Base-by-base conservation (phyloP, 2,113 vertebrate genomes). In the Nansenia antarctica region DNA sequence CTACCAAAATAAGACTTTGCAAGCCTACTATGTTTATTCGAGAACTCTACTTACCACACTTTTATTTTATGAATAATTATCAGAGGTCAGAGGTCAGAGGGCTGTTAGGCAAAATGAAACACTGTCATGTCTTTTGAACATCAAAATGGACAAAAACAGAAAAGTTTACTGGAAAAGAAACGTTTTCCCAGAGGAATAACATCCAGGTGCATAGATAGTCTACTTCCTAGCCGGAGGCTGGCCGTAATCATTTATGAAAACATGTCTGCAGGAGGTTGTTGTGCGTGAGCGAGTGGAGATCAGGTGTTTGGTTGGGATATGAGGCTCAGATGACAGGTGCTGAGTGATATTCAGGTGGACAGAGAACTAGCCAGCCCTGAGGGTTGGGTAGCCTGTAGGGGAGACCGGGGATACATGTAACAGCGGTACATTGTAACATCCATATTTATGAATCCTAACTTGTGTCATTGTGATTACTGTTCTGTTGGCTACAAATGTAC, bases 251-350 rank as follows among this genome's bases (percentile, higher is more conserved):
- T 60, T 22, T 12, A 60, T 60, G 2, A 60, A 60, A 60, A 37
- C 58, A 63, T 54, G 20, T 24, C 45, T 62, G n/a, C 52, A 69
- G n/a, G 31, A 12, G 54, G 57, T 14, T 7, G 9, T 14, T 62
- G 31, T 30, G 14, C 42, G 35, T 61, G 42, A 34, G 24, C 20
- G 66, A n/a, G 45, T 37, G 57, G 65, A 81, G 75, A 79, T 78
- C 78, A 85, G 83, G 75, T 82, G 83, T 73, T 67, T 30, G 54
- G 64, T 37, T 8, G 39, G 73, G 62, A 80, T 78, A 80, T 85
- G 64, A 78, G 73, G 29, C 49, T 53, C 14, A 47, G 37, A 82
- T 80, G 78, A 80, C 78, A 72, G 58, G 65, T 14, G 60, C 65
- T 78, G 83, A 85, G 69, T 59, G 34, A 72, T 67, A 81, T 79